A percentile compares a stretch with the other conserved stretches of the same genome.
Evolutionary conservation across 2,888 invertebrate genomes (phyloP).

Genomic region (Lasioglossum villosulum): DNA sequence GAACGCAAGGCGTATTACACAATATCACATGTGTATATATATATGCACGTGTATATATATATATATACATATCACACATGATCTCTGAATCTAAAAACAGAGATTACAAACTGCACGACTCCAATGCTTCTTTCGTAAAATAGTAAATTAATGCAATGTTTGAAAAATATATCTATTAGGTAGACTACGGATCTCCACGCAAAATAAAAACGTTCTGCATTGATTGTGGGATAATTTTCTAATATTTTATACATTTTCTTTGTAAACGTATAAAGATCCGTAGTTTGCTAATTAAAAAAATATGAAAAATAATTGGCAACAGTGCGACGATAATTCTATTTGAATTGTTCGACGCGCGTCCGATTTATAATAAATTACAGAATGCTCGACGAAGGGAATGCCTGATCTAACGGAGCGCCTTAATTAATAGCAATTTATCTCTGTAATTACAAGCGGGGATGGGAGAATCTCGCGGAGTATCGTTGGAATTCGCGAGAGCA

Average conservation of each 20-base stretch:
- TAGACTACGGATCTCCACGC: too few relatives aligned
- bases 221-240: too few relatives aligned
- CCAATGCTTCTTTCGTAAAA: neutral
- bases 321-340: neutral
- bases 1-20: constrained; percentile 27
- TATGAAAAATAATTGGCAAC: neutral
- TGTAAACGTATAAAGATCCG: too few relatives aligned
- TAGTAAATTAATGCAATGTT: neutral
- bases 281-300: too few relatives aligned
- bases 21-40: constrained; percentile 4
- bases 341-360: neutral
- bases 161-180: neutral
- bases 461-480: constrained; percentile 18
- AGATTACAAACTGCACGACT: constrained; percentile 11
- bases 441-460: constrained; percentile 23
- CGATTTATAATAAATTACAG: neutral
- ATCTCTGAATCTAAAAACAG: constrained; percentile 43
- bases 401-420: constrained; percentile 36
- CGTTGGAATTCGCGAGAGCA: neutral
- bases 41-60: neutral
- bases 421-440: constrained; percentile 48
- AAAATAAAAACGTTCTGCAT: too few relatives aligned
- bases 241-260: too few relatives aligned
- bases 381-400: neutral
- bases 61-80: neutral